Evolutionary conservation across 2,797 vertebrate species (phyloP).

Genomic region (Chelon auratus): DNA sequence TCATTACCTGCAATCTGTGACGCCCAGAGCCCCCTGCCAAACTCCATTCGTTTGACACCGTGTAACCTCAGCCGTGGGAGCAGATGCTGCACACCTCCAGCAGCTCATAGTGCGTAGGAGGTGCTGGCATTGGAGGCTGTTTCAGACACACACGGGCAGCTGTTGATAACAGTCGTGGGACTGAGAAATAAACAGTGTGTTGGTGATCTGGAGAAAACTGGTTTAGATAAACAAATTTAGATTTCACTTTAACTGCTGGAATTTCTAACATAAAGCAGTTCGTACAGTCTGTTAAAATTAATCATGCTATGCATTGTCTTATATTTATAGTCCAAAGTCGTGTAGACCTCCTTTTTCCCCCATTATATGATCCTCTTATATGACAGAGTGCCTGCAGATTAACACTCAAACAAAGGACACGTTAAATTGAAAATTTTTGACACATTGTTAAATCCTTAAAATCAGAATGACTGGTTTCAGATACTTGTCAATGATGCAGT

Average conservation of each 20-base stretch:
- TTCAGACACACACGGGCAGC: not conserved
- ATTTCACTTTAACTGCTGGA: not conserved
- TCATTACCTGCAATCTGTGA: constrained; percentile 10
- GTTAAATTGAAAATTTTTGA: too few relatives aligned
- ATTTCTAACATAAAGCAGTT: not conserved
- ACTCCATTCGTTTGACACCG: not conserved
- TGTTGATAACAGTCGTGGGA: not conserved
- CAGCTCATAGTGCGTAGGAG: constrained; percentile 22
- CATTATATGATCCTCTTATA: too few relatives aligned
- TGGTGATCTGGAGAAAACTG: not conserved
- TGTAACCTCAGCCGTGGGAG: constrained; percentile 8
- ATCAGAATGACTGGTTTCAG: too few relatives aligned
- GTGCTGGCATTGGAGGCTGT: not conserved
- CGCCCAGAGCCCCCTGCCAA: not conserved
- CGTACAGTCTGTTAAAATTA: too few relatives aligned
- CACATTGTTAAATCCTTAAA: too few relatives aligned
- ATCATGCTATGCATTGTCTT: too few relatives aligned
- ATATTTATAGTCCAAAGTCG: too few relatives aligned
- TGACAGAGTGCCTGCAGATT: too few relatives aligned
- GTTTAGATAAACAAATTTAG: constrained; percentile 3
- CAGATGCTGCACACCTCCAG: constrained; percentile 19
- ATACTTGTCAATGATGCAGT: too few relatives aligned
- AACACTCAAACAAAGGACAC: too few relatives aligned
- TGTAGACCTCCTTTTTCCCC: too few relatives aligned
- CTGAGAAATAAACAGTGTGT: not conserved